phyloP scores from a whole-genome alignment of 2,113 vertebrate genomes.

The Callopanchax toddi region DNA sequence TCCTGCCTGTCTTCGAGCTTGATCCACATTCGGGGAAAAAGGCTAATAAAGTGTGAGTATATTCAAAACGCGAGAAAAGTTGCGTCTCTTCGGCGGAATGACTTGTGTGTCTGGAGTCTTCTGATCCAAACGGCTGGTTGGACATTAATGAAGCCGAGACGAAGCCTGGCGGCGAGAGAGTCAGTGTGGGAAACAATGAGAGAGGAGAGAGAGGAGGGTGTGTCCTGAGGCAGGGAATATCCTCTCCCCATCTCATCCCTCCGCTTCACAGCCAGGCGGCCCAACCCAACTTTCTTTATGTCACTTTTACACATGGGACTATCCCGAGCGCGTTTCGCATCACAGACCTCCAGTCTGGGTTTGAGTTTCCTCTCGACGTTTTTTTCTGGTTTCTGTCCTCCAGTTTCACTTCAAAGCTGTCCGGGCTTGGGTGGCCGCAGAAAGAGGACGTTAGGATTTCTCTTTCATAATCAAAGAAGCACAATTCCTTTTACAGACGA shows the following conservation, averaged over 20 bases:
- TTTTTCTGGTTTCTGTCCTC: slow-evolving; percentile 31
- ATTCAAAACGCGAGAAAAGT: slow-evolving; percentile 19
- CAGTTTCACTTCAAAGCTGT: slow-evolving; percentile 64
- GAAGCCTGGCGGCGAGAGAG: slow-evolving; percentile 53
- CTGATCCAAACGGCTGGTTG: slow-evolving; percentile 43
- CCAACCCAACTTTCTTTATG: slow-evolving; percentile 6
- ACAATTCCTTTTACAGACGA: too few species aligned
- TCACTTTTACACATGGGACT: slow-evolving; percentile 29
- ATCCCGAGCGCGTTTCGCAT: background rate
- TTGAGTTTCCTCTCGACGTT: slow-evolving; percentile 28
- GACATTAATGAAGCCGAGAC: slow-evolving; percentile 51
- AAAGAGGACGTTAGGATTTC: too few species aligned
- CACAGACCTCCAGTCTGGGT: slow-evolving; percentile 5
- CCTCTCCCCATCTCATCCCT: slow-evolving; percentile 60
- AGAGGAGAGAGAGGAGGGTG: slow-evolving; percentile 72
- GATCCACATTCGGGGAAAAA: slow-evolving; percentile 6
- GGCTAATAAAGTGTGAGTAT: too few species aligned
- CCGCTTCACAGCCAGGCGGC: slow-evolving; percentile 42
- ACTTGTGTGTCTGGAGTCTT: slow-evolving; percentile 27
- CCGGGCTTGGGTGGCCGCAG: too few species aligned
- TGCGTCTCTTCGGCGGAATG: slow-evolving; percentile 29
- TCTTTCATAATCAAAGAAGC: too few species aligned
- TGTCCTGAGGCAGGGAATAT: slow-evolving; percentile 77
- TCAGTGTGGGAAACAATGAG: slow-evolving; percentile 68
- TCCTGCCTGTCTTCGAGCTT: slow-evolving; percentile 24